These are phyloP conservation scores for Mus pahari DNA, from an alignment of 2,113 vertebrate species.

Conservation along the genomic window DNA sequence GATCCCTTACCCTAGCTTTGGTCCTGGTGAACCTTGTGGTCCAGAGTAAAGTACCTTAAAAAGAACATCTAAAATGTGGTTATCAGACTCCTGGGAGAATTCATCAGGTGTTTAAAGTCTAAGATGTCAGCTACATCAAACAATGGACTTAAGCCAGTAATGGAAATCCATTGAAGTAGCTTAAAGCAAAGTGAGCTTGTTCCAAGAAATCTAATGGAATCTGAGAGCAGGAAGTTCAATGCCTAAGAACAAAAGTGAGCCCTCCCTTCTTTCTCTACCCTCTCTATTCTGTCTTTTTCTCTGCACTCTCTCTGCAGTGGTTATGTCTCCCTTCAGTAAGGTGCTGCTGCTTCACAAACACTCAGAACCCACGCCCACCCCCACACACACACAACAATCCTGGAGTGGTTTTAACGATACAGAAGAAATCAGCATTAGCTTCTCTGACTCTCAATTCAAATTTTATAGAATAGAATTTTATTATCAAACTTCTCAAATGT, in stretches of 20 bases:
- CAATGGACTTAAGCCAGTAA: conserved; percentile 28
- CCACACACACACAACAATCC: neutral
- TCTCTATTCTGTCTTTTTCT: neutral
- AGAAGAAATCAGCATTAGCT: neutral
- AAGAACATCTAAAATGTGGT: neutral
- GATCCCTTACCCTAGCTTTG: neutral
- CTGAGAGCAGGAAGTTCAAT: neutral
- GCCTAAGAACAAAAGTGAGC: neutral
- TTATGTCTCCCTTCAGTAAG: neutral
- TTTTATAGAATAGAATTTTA: neutral
- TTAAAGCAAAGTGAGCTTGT: neutral
- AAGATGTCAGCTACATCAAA: neutral
- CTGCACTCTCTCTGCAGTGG: neutral
- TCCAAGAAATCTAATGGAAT: neutral
- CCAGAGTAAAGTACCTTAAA: neutral
- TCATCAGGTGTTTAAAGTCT: conserved; percentile 1
- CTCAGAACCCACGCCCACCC: neutral
- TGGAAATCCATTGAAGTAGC: neutral
- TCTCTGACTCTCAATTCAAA: conserved; percentile 12
- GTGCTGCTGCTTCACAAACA: neutral
- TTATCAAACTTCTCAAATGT: neutral
- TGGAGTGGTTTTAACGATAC: neutral
- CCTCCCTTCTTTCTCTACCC: neutral
- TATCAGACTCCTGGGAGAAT: neutral
- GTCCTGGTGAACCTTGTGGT: neutral